Percentiles rank a stretch among this genome's conserved stretches.
phyloP scores from a whole-genome alignment of 2,888 invertebrate genomes.

The Altica lythri region DNA sequence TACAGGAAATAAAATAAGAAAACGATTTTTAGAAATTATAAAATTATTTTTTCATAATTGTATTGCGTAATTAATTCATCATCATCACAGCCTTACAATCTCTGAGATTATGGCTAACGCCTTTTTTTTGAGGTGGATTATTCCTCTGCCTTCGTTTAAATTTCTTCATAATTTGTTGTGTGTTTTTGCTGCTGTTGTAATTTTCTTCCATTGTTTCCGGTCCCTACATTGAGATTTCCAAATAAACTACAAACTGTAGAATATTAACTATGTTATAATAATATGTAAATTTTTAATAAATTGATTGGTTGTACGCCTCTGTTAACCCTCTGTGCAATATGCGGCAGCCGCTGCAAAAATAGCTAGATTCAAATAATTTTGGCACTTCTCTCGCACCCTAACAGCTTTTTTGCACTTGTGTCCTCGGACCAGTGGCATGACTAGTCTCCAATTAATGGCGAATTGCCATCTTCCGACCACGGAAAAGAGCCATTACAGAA shows the following conservation, averaged over 20 bases:
- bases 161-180: no score
- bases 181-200: no score
- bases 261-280: neutral
- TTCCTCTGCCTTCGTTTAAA: no score
- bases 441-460: constrained; percentile 22
- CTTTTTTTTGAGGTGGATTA: no score
- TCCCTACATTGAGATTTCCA: no score
- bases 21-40: neutral
- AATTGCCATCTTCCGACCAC: constrained; percentile 17
- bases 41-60: neutral
- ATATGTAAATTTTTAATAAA: neutral
- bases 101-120: no score
- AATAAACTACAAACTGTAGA: no score
- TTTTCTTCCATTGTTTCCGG: no score
- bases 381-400: constrained; percentile 45
- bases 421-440: constrained; percentile 34
- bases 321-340: constrained; percentile 50
- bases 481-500: constrained; percentile 16
- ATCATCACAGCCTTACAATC: no score
- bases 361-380: constrained; percentile 48
- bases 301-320: constrained; percentile 35
- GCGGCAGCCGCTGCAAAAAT: constrained; percentile 50
- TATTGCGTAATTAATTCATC: neutral
- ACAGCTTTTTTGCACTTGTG: constrained; percentile 42
- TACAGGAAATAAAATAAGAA: no score